Conservation (phyloP, 2,797 vertebrate species). For the Clarias pachynema region DNA sequence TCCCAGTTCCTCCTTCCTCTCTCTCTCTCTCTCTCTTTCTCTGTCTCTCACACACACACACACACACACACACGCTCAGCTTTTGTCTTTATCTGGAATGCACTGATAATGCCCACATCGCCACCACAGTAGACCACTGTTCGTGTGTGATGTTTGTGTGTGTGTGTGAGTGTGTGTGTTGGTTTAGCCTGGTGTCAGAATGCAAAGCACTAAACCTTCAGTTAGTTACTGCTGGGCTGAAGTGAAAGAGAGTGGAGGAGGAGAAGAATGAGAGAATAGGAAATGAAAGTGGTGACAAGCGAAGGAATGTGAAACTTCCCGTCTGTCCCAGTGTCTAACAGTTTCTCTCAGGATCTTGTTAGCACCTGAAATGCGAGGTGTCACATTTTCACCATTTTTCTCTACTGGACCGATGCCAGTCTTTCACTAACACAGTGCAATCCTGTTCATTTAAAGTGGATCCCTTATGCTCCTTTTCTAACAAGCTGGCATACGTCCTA, state of each 20-base stretch:
- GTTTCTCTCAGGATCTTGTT: constrained; percentile 32
- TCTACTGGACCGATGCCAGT: not conserved
- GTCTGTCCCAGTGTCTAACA: not conserved
- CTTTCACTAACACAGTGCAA: not conserved
- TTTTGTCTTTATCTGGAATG: constrained; percentile 7
- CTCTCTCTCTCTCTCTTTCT: not conserved
- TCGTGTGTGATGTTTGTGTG: constrained; percentile 39
- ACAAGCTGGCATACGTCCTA: too few species aligned
- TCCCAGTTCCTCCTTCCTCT: constrained; percentile 9
- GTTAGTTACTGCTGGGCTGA: not conserved
- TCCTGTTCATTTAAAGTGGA: not conserved
- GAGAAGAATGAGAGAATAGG: constrained; percentile 25
- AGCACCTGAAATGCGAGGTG: constrained; percentile 16
- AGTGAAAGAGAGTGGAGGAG: constrained; percentile 15
- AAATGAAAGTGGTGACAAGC: constrained; percentile 32
- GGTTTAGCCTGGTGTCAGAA: constrained; percentile 26
- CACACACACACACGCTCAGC: not conserved
- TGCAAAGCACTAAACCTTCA: constrained; percentile 22
- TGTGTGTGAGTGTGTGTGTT: constrained; percentile 14
- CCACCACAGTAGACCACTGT: constrained; percentile 28
- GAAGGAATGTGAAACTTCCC: constrained; percentile 14
- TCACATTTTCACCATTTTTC: not conserved
- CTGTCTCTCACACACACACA: not conserved
- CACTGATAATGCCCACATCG: constrained; percentile 6
- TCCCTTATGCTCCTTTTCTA: not conserved